These are phyloP conservation scores for Barypeithes pellucidus DNA, from an alignment of 2,888 invertebrate species.

Conservation along the genomic window DNA sequence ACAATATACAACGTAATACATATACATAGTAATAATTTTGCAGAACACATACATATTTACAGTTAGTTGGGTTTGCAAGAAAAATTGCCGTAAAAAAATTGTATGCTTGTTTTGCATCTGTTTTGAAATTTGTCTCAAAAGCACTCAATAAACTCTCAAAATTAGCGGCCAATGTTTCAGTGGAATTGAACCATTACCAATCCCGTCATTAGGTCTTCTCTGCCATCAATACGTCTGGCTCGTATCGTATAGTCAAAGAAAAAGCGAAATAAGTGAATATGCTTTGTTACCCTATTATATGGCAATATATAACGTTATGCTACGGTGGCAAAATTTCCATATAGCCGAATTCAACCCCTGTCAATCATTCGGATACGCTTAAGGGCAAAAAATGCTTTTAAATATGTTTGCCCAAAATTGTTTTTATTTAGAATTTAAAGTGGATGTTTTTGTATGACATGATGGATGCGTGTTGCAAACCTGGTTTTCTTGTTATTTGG, in stretches of 20 bases:
- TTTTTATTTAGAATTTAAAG: conserved; percentile 72
- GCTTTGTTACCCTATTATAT: conserved; percentile 45
- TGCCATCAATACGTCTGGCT: neutral
- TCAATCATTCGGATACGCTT: conserved; percentile 68
- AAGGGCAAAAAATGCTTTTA: conserved; percentile 69
- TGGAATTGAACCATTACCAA: too few species aligned
- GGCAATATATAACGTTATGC: conserved; percentile 48
- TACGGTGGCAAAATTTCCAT: conserved; percentile 52
- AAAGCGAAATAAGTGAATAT: conserved; percentile 37
- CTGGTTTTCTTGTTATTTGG: conserved; percentile 69
- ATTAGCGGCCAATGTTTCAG: too few species aligned
- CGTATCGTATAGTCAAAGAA: conserved; percentile 9
- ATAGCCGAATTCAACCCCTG: conserved; percentile 65
- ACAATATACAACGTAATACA: too few species aligned
- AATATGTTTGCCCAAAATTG: conserved; percentile 71
- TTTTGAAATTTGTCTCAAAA: too few species aligned
- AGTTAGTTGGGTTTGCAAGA: too few species aligned
- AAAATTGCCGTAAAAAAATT: too few species aligned
- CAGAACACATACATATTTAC: too few species aligned
- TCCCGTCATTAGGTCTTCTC: too few species aligned
- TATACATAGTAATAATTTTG: too few species aligned
- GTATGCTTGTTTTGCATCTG: too few species aligned
- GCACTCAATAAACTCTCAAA: too few species aligned
- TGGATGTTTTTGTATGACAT: conserved; percentile 69
- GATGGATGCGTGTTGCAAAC: conserved; percentile 68